Base-by-base conservation (phyloP, 2,888 invertebrate species). In the Acanthopleura granulata region DNA sequence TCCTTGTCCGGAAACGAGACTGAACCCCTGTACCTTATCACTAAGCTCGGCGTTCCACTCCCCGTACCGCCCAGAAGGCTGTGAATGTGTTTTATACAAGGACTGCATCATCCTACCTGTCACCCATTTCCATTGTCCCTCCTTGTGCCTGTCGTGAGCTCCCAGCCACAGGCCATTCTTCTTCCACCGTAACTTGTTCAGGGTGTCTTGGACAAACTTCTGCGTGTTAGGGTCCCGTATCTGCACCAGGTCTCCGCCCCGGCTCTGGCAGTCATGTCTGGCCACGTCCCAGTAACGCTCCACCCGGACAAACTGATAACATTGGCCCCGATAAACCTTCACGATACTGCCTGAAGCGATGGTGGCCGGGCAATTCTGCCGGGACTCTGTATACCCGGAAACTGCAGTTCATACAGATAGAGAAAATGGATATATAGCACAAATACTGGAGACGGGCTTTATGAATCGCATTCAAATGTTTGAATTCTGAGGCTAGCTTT, bases 161-260 rank as follows among this genome's bases (percentile, higher is more conserved):
- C 89, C 89, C 22, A 88, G 85, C 89, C 89, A 89, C 25, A 88
- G 78, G 6, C 86, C 86, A 69, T 86, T 84, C 49, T 80, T 82
- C 0, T 75, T 76, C 85, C 87, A 87, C 16, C 76, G 70, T 11
- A 85, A 76, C 3, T 50, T 51, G 30, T 77, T 74, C 50, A 85
- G 72, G 25, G 75, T 74, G 30, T 57, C 40, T 62, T 79, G 71
- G 62, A 84, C 62, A 74, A 82, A 84, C 16, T 75, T 74, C 77
- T 87, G 86, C 50, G 83, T 84, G n/a, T 77, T 78, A 1, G 77
- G 62, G 69, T 80, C 77, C 18, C 76, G 76, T 3, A 86, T 83
- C 15, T 80, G 81, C 29, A 85, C 82, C n/a, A 87, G 80, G 12
- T 81, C 78, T 1, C 86, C 87, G 30, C 84, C 82, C 50, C 49